A percentile compares a stretch with the other conserved stretches of the same genome.
Conservation (phyloP, 2,113 vertebrate species). For the Platysteira castanea region DNA sequence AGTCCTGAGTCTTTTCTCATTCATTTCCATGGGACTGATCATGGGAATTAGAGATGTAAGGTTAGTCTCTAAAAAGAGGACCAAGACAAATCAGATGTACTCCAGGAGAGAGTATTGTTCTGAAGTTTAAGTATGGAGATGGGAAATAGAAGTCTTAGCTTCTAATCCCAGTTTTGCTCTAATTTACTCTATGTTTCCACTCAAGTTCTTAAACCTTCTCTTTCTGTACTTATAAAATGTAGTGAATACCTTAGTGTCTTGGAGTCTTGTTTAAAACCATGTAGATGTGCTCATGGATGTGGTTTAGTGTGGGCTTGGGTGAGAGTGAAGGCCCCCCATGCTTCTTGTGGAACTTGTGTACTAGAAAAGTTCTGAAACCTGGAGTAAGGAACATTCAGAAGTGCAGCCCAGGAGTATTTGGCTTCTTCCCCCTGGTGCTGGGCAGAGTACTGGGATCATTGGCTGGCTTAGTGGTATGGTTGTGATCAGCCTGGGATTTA, state of each 20-base stretch:
- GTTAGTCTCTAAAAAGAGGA: not conserved
- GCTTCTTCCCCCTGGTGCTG: not conserved
- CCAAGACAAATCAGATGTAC: not conserved
- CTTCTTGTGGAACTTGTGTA: not conserved
- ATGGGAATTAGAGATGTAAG: not conserved
- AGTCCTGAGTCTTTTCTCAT: not conserved
- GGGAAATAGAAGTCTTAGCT: not conserved
- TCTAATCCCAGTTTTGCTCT: not conserved
- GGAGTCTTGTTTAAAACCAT: not conserved
- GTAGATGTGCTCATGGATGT: accelerated
- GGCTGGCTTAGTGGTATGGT: no score
- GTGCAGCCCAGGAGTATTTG: not conserved
- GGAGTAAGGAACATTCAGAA: not conserved
- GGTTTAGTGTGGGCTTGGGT: not conserved
- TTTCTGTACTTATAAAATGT: not conserved
- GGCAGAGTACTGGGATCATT: no score
- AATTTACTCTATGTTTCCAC: not conserved
- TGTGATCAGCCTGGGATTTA: no score
- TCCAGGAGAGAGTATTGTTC: not conserved
- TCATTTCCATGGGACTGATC: not conserved
- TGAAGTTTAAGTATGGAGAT: not conserved
- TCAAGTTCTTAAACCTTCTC: not conserved
- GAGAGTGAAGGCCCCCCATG: not conserved
- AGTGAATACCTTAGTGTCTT: not conserved
- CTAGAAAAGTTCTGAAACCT: not conserved